Evolutionary conservation across 2,797 vertebrate genomes (phyloP), one percentile per base, ranked within the genome.

Genomic region (Enteromius paludinosus): DNA sequence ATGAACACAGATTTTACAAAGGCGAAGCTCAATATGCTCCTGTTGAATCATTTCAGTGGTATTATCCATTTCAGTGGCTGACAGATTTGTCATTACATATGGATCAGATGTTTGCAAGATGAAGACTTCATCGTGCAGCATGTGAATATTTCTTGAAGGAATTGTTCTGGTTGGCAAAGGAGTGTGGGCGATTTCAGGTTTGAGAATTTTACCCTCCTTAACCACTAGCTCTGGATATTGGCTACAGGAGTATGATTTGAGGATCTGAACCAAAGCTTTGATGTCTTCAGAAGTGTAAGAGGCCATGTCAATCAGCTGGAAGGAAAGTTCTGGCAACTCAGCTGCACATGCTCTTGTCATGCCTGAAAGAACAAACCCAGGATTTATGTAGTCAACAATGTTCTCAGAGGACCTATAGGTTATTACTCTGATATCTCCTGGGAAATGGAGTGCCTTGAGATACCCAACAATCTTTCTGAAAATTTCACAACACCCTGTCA

Each of bases 311-410:
- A 95, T 90, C 54, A 94, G 85, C 89, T 95, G 95, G 89, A 95
- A 93, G 8, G 85, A 90, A 49, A 95, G 91, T 17, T 93, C 91
- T 65, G 91, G 85, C 78, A 94, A 84, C 85, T 95, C 94, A 69
- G 93, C 93, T 85, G 94, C 91, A 71, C 93, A 93, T 28, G 93
- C 90, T 88, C 93, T 91, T n/a, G 90, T 95, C 96, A 97, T 95
- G 38, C 96, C 96, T 71, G 83, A 87, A 5, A 97, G 77, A 0
- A 87, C 93, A 94, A 96, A 97, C 2, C 95, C 96, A 86, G 95
- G 92, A 88, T 86, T 96, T 69, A 97, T 5, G 0, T 93, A 88
- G 28, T 96, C 94, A 10, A 96, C 92, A 0, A 92, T 93, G 45
- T 87, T 90, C 54, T 93, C 94, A 45, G 94, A 94, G 35, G 94